Base-by-base conservation (phyloP, 1,140 invertebrate species). In the Asobara japonica region DNA sequence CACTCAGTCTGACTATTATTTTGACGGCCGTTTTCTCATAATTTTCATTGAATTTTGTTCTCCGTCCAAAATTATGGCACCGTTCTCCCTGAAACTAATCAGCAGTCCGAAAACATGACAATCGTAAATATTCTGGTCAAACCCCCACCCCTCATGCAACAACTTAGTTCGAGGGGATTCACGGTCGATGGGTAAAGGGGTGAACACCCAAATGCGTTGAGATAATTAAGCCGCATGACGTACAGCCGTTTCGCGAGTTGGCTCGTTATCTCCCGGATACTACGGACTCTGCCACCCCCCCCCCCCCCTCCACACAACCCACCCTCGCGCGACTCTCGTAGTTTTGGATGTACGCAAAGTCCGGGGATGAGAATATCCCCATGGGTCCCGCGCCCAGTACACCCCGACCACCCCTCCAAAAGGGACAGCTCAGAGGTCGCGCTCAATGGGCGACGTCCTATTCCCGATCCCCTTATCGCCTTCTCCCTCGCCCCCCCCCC, bases 161-260 rank as follows among this genome's bases (percentile, higher is more conserved):
- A 45, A 16, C 11, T 16, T 16, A 45, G 4, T 16, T 13, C n/a
- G 11, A 45, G 41, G 41, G 41, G 41, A 56, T 25, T n/a, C 27
- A 60, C 11, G 8, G 25, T 36, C 74, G 75, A 78, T 76, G 74
- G 77, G 74, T 77, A 78, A 74, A 81, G n/a, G 69, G 51, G 31
- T 27, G 41, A 61, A 65, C 61, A 78, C n/a, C 76, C 80, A 79
- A 82, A 84, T 86, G 84, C 82, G 83, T 83, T 79, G 80, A 86
- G 85, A 87, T 87, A 87, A 87, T 87, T 87, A 87, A 87, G 85
- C 84, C 81, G 78, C 74, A 78, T 87, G 86, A 87, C 87, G 80
- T 87, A 87, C 86, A 81, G 83, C 74, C 84, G 77, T 84, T 88
- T 88, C 85, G 85, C 86, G 85, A 88, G 84, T 88, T 88, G 82